These are phyloP conservation scores for Leucophenga maculata DNA, from an alignment of 2,888 invertebrate genomes.

Conservation along the genomic window DNA sequence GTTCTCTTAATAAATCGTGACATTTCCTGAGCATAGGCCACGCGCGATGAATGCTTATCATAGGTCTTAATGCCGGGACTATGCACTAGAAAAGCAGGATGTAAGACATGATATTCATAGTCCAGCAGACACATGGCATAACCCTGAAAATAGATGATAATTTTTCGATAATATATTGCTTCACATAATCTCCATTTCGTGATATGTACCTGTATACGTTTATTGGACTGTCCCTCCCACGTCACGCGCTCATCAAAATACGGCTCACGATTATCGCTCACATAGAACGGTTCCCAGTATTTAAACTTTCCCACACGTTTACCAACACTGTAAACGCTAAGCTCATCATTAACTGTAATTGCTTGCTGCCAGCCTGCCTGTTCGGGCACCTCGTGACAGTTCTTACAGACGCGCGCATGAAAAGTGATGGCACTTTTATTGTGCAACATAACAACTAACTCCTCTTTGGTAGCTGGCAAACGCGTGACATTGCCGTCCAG, in stretches of 20 bases:
- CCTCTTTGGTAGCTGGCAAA: constrained; percentile 55
- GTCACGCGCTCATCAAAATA: constrained; percentile 90
- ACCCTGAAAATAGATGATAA: constrained; percentile 75
- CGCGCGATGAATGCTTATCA: constrained; percentile 82
- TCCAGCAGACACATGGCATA: constrained; percentile 89
- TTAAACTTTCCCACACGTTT: constrained; percentile 80
- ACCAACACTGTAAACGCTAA: constrained; percentile 78
- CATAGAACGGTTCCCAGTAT: constrained; percentile 93
- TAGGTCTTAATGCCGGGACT: constrained; percentile 89
- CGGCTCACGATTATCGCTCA: constrained; percentile 90
- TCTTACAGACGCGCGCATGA: constrained; percentile 51
- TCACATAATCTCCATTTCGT: too few relatives aligned
- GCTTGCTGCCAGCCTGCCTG: constrained; percentile 46
- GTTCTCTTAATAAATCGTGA: constrained; percentile 76
- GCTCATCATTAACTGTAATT: constrained; percentile 29
- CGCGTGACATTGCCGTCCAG: constrained; percentile 35
- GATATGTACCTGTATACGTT: constrained; percentile 64
- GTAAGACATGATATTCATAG: constrained; percentile 90
- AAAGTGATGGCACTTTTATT: constrained; percentile 48
- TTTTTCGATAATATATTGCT: not conserved
- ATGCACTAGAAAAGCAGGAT: constrained; percentile 91
- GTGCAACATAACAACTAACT: constrained; percentile 48
- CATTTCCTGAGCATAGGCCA: constrained; percentile 73
- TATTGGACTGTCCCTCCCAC: constrained; percentile 86
- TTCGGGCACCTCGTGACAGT: constrained; percentile 55